Base-by-base conservation (phyloP, 1,140 invertebrate genomes). In the Adoxophyes honmai region DNA sequence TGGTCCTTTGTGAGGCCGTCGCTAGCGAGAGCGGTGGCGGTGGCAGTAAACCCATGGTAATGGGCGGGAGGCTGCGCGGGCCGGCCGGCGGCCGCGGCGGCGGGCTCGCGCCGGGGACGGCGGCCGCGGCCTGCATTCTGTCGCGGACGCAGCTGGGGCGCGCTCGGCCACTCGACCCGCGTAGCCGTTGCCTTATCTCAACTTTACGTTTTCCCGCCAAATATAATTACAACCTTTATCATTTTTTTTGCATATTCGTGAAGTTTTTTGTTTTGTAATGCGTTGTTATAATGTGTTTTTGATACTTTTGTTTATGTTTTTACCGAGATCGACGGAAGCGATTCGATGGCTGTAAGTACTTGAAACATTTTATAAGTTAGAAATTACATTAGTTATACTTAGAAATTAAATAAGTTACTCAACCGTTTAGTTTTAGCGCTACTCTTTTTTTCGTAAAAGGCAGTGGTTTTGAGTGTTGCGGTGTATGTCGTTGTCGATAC, bases 291-390 rank as follows among this genome's bases (percentile, higher is more conserved):
- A 78, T 68, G 76, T 82, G 74, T 69, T 79, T 73, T 77, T 75
- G 52, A 64, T 86, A 83, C 76, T 84, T 58, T 83, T 86, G 57
- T 88, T 88, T 85, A 80, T 88, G 75, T 88, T 88, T 78, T 77
- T 88, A 56, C 82, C 79, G 15, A 78, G 69, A 60, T 75, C 85
- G 4, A 70, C 76, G 15, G 67, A 86, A 63, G 85, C 78, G 64
- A 88, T 88, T 68, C 81, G 85, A 79, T 88, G 85, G 85, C 61
- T 88, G 82, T 88, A 71, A 88, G 85, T 88, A 84, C 15, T 18
- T 16, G 16, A 16, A 14, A 35, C 4, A 51, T 51, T 9, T 16
- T 28, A 16, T 44, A 18, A 44, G 10, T n/a, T 37, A 1, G 36
- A 37, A 37, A 37, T n/a, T 37, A 28, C 2, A 6, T 6, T 28